Conservation (phyloP, 1,140 invertebrate species). For the Drosophila tristis region DNA sequence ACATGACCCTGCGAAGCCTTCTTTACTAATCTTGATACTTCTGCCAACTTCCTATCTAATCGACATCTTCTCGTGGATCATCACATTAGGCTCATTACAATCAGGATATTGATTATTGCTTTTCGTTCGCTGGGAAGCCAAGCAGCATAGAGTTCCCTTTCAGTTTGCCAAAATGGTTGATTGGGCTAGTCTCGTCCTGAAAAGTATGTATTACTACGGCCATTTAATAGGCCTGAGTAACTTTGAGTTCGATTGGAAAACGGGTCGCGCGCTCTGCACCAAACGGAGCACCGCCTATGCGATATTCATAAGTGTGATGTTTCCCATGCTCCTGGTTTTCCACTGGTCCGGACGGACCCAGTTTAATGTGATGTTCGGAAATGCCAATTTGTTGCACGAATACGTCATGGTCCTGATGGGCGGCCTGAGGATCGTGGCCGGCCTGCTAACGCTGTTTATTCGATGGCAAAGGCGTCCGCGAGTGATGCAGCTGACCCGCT, state of each 20-base stretch:
- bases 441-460: neutral
- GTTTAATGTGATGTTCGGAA: neutral
- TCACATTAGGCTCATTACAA: neutral
- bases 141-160: neutral
- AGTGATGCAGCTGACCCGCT: slow-evolving; percentile 1
- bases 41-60: neutral
- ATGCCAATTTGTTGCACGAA: slow-evolving; percentile 8
- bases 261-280: slow-evolving; percentile 1
- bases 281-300: slow-evolving; percentile 1
- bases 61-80: neutral
- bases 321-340: neutral
- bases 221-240: slow-evolving; percentile 17
- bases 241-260: slow-evolving; percentile 35
- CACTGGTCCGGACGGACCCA: neutral
- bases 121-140: too few species aligned
- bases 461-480: slow-evolving; percentile 9
- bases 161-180: slow-evolving; percentile 15
- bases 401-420: neutral
- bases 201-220: neutral
- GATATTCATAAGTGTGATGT: neutral
- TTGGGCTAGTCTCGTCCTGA: slow-evolving; percentile 10
- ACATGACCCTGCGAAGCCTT: too few species aligned
- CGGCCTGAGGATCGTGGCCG: slow-evolving; percentile 4
- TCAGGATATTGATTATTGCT: neutral
- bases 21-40: neutral